Percentiles rank a stretch among this genome's conserved stretches.
phyloP scores from a whole-genome alignment of 2,888 invertebrate species.

The Acanthosepion lycidas region DNA sequence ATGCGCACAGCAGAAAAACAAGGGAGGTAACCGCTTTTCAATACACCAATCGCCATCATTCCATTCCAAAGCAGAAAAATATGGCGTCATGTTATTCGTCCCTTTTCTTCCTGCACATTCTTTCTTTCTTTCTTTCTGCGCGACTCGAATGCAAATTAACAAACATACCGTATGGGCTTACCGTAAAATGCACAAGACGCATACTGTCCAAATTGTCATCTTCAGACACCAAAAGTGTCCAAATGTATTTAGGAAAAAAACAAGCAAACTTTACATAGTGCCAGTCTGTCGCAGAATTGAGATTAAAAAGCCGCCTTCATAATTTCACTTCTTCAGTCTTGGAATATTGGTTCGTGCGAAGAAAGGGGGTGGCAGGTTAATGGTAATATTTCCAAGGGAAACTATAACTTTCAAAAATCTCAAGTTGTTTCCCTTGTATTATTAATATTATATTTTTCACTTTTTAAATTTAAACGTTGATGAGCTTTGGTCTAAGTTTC shows the following conservation, averaged over 20 bases:
- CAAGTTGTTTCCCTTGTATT: background rate
- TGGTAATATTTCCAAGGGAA: background rate
- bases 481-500: too few relatives aligned
- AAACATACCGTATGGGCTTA: background rate
- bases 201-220: background rate
- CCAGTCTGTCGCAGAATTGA: too few relatives aligned
- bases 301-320: background rate
- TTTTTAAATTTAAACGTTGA: too few relatives aligned
- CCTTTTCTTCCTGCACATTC: background rate
- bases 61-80: background rate
- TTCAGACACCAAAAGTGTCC: background rate
- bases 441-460: background rate
- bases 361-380: background rate
- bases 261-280: background rate
- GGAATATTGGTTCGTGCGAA: background rate
- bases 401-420: background rate
- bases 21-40: background rate
- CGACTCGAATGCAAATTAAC: background rate
- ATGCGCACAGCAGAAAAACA: background rate
- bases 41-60: background rate
- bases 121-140: background rate
- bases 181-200: background rate
- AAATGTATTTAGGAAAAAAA: background rate
- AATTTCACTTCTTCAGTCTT: background rate
- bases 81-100: background rate